Base-by-base conservation (phyloP, 2,113 vertebrate species). In the Indicator indicator region DNA sequence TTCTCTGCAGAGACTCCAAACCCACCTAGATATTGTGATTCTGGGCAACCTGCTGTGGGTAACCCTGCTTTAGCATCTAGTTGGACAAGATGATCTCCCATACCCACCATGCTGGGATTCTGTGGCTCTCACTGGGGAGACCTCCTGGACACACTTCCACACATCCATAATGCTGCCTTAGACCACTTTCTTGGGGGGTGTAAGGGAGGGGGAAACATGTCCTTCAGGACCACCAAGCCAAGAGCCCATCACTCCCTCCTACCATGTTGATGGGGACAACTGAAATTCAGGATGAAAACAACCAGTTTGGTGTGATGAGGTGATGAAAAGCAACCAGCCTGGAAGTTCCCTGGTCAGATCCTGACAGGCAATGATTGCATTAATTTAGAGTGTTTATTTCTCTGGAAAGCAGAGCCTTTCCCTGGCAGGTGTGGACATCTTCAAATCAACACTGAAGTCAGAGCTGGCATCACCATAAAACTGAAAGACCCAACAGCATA, bases 361-460 rank as follows among this genome's bases (percentile, higher is more conserved):
- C 83, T 26, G 3, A 85, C 80, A 79, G 28, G 16, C 44, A 90
- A 65, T 78, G 93, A 92, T 90, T 92, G n/a, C 36, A 87, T 85
- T 94, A 93, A 95, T 94, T 86, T 82, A 26, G 48, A 28, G 33
- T 30, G 76, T 84, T 95, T 89, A 76, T 71, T 76, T 68, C 72
- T 76, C 75, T 44, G 55, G 81, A 71, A 88, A 94, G 78, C 72
- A 94, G 78, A 77, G 65, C 44, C 52, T 87, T 78, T 65, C 73
- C 68, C 79, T 86, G 67, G 72, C 65, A 88, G 62, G 69, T 88
- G 63, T 3, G 23, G 62, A 64, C 75, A 32, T 81, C 70, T 59
- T 56, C 60, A 68, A 89, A 86, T 16, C 33, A 46, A 67, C 19
- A 28, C 8, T 56, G 10, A 78, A 79, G 52, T 30, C 82, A 65